Conservation (phyloP, 2,113 vertebrate genomes). For the Mustelus asterias region DNA sequence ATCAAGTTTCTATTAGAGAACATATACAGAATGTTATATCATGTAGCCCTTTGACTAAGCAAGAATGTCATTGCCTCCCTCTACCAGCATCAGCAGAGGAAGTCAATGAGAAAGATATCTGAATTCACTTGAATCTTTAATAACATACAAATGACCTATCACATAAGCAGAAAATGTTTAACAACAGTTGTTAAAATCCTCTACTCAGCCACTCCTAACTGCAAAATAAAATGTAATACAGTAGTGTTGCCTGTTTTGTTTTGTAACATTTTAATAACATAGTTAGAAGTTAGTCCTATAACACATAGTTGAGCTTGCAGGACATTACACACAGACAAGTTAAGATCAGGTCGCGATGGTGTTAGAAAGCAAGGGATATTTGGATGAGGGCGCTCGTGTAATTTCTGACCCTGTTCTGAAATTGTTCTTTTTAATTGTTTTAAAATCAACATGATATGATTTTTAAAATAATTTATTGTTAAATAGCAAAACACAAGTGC, state of each 20-base stretch:
- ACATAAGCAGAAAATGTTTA: not conserved
- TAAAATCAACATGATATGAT: not conserved
- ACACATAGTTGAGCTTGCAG: not conserved
- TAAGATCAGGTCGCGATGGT: not conserved
- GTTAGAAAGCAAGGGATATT: not conserved
- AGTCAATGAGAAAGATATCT: not conserved
- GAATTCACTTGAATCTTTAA: not conserved
- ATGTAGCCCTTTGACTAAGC: not conserved
- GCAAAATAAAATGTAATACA: not conserved
- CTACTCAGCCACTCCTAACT: not conserved
- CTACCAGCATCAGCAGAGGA: not conserved
- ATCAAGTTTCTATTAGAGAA: too few relatives aligned
- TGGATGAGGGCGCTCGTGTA: not conserved
- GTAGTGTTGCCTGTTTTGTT: not conserved
- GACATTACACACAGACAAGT: not conserved
- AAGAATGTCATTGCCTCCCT: not conserved
- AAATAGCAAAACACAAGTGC: not conserved
- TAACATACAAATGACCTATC: not conserved
- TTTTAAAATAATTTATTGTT: not conserved
- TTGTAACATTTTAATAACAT: not conserved
- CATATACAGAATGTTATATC: not conserved
- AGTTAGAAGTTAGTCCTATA: not conserved
- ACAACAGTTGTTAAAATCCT: not conserved
- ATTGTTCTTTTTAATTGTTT: not conserved
- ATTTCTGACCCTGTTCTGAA: not conserved